These are phyloP conservation scores for Empis stercorea DNA, from an alignment of 2,888 invertebrate species.

Conservation along the genomic window DNA sequence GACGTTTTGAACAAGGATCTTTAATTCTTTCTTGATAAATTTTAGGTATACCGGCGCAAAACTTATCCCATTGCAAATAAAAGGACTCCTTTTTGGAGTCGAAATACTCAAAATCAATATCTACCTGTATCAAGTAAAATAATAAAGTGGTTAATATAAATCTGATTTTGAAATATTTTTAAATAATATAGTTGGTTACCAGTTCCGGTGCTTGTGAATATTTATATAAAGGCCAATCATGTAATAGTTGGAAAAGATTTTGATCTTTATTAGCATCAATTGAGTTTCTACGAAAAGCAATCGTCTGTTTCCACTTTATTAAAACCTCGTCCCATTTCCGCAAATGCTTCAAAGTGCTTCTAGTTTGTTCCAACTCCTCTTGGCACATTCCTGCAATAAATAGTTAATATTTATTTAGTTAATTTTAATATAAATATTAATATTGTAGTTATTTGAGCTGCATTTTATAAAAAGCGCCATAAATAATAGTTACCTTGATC, in stretches of 20 bases:
- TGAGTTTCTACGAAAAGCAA: not conserved
- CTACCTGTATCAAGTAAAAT: not conserved
- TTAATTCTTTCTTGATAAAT: not conserved
- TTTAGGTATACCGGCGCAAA: not conserved
- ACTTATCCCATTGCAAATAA: not conserved
- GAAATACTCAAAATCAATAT: slow-evolving; percentile 1
- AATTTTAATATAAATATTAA: too few relatives aligned
- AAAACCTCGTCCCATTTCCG: not conserved
- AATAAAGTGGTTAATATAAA: not conserved
- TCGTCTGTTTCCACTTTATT: not conserved
- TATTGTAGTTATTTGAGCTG: too few relatives aligned
- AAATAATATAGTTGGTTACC: not conserved
- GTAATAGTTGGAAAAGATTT: not conserved
- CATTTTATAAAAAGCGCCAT: not conserved
- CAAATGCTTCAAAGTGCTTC: not conserved
- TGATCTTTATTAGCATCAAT: not conserved
- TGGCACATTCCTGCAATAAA: not conserved
- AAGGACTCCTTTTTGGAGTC: not conserved
- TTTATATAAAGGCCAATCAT: slow-evolving; percentile 2
- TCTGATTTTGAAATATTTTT: not conserved
- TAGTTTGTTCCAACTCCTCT: not conserved
- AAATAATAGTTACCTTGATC: not conserved
- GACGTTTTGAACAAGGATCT: not conserved
- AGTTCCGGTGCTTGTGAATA: slow-evolving; percentile 2
- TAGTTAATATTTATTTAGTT: too few relatives aligned